Conservation (phyloP, 1,140 invertebrate genomes). For the Oppia nitens region DNA sequence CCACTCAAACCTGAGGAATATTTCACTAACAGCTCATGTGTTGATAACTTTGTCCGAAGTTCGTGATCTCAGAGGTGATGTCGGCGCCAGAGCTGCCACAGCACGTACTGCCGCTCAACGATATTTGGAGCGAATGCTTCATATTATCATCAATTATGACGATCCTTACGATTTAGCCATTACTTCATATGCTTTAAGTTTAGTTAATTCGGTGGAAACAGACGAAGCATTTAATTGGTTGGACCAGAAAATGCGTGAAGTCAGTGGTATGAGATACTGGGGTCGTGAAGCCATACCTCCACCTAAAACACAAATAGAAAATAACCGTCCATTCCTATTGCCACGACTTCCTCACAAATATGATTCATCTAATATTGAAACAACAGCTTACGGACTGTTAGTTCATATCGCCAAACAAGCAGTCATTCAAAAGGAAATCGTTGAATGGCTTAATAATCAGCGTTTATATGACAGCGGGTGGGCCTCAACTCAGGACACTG, state of each 20-base stretch:
- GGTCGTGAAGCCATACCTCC: constrained; percentile 53
- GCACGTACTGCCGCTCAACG: constrained; percentile 43
- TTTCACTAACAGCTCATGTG: constrained; percentile 73
- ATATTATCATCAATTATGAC: constrained; percentile 46
- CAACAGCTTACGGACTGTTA: constrained; percentile 78
- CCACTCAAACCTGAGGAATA: constrained; percentile 47
- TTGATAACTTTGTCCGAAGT: constrained; percentile 55
- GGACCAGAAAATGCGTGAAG: constrained; percentile 40
- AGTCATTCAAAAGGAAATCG: constrained; percentile 58
- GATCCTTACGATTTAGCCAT: constrained; percentile 68
- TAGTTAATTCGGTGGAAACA: constrained; percentile 54
- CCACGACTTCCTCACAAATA: constrained; percentile 68
- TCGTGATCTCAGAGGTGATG: constrained; percentile 25
- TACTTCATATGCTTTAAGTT: constrained; percentile 65
- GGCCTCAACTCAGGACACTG: constrained; percentile 84
- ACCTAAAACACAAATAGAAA: constrained; percentile 64
- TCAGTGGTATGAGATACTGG: constrained; percentile 52
- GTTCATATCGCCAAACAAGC: constrained; percentile 69
- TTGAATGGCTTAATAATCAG: constrained; percentile 82
- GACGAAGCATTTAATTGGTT: constrained; percentile 64
- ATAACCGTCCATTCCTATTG: constrained; percentile 73
- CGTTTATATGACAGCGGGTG: constrained; percentile 78
- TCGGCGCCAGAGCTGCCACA: constrained; percentile 52
- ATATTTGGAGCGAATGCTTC: constrained; percentile 69
- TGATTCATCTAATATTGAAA: constrained; percentile 77